These are phyloP conservation scores for Anser cygnoides DNA, from an alignment of 2,113 vertebrate species.

Conservation along the genomic window DNA sequence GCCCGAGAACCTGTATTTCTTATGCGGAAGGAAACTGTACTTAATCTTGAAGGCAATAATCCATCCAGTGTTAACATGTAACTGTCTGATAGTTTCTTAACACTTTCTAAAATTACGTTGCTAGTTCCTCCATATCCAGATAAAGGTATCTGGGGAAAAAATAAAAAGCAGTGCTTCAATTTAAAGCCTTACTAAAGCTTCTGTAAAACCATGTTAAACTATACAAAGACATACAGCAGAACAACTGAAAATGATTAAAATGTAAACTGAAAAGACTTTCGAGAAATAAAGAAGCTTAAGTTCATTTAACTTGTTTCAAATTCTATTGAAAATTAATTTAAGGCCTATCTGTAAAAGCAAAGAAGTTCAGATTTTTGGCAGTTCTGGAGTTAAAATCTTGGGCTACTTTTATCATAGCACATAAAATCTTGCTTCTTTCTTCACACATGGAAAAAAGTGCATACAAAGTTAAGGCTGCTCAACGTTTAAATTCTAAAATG, in stretches of 20 bases:
- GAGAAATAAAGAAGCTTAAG: not conserved
- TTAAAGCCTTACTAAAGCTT: not conserved
- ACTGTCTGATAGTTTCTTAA: constrained; percentile 84
- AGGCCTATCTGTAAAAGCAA: not conserved
- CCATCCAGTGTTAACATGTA: constrained; percentile 82
- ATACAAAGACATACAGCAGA: not conserved
- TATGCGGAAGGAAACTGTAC: constrained; percentile 81
- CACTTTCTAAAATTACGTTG: constrained; percentile 90
- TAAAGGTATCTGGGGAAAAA: constrained; percentile 85
- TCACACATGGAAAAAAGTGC: not conserved
- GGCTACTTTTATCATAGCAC: not conserved
- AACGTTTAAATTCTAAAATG: not conserved
- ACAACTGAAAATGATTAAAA: not conserved
- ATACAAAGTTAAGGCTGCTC: not conserved
- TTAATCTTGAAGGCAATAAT: constrained; percentile 74
- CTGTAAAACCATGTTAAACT: not conserved
- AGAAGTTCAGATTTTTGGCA: not conserved
- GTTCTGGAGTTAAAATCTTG: not conserved
- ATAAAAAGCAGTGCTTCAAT: not conserved
- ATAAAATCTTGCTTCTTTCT: not conserved
- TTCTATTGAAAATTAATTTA: not conserved
- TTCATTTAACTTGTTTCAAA: not conserved
- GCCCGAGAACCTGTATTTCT: constrained; percentile 92
- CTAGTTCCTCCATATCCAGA: constrained; percentile 96
- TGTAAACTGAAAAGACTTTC: not conserved